Evolutionary conservation across 2,113 vertebrate species (phyloP).

Genomic region (Myotis yumanensis): DNA sequence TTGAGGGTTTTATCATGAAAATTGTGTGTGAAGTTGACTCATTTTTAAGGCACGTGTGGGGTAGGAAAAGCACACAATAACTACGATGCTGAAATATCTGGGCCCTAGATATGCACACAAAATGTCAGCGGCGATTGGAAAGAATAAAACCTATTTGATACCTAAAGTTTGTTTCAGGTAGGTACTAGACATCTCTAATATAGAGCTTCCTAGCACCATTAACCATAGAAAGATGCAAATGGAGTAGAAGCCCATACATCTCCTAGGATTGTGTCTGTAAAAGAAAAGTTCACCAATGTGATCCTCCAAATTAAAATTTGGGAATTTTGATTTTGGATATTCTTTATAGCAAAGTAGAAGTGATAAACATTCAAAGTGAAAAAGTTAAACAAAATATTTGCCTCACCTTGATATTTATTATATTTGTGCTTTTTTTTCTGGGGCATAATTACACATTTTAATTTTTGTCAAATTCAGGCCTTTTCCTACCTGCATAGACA

Average conservation of each 20-base stretch:
- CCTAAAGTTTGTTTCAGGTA: not conserved
- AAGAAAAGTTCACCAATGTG: not conserved
- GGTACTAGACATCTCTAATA: not conserved
- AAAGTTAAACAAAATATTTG: not conserved
- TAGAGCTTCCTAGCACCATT: not conserved
- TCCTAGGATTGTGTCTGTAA: not conserved
- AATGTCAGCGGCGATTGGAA: not conserved
- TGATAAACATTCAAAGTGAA: not conserved
- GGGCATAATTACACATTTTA: not conserved
- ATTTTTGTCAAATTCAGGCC: conserved; percentile 1
- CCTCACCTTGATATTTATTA: not conserved
- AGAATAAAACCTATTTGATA: not conserved
- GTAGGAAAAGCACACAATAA: too few species aligned
- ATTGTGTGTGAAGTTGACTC: not conserved
- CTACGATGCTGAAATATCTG: not conserved
- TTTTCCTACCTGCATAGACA: not conserved
- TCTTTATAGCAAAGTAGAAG: not conserved
- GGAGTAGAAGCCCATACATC: too few species aligned
- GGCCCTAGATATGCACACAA: not conserved
- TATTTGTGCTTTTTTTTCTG: not conserved
- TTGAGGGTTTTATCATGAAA: not conserved
- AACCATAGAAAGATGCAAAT: not conserved
- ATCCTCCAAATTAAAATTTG: not conserved
- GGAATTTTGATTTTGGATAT: not conserved
- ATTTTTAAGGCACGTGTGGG: not conserved